phyloP scores from a whole-genome alignment of 1,140 invertebrate species.

The Atta cephalotes region DNA sequence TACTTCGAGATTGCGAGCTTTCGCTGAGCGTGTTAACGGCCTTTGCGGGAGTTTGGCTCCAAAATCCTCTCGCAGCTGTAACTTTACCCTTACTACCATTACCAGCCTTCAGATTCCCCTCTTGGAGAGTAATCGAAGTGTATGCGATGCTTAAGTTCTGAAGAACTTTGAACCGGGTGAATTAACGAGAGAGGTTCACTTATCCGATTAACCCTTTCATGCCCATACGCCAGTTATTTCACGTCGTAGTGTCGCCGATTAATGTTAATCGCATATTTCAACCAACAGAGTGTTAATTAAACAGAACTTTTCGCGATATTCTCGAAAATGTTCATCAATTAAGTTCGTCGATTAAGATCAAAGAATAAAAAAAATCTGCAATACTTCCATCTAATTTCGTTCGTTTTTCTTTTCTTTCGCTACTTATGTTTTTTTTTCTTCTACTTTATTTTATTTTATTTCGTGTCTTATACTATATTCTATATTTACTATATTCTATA shows the following conservation, averaged over 20 bases:
- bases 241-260: neutral
- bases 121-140: conserved; percentile 60
- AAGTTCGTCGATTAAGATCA: neutral
- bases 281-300: neutral
- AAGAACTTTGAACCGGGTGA: conserved; percentile 58
- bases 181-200: conserved; percentile 57
- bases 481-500: no score
- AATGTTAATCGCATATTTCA: neutral
- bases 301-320: neutral
- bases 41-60: conserved; percentile 56
- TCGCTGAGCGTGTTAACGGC: conserved; percentile 57
- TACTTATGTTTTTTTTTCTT: no score
- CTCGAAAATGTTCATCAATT: neutral
- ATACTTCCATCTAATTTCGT: neutral
- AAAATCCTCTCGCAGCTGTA: conserved; percentile 60
- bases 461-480: no score
- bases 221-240: conserved; percentile 25
- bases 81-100: conserved; percentile 55
- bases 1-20: conserved; percentile 60
- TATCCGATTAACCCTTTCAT: conserved; percentile 57
- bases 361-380: neutral
- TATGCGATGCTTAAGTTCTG: conserved; percentile 62
- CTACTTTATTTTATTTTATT: no score
- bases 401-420: no score
- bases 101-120: conserved; percentile 35